These are phyloP conservation scores for Daboia siamensis DNA, from an alignment of 2,113 vertebrate species.

Conservation along the genomic window DNA sequence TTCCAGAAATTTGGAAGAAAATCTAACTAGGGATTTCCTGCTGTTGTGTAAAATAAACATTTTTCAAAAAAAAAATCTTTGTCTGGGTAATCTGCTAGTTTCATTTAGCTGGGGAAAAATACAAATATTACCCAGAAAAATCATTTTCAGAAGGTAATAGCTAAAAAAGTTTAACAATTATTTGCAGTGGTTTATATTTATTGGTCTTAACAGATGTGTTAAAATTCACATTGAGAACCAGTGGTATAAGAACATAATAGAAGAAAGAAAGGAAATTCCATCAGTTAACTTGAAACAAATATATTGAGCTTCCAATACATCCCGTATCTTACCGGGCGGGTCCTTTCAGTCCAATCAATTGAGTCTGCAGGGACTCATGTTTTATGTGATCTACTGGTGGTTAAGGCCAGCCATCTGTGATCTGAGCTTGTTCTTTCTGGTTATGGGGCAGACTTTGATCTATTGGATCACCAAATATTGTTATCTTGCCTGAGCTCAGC, in stretches of 20 bases:
- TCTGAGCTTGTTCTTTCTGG: neutral
- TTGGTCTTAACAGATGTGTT: conserved; percentile 48
- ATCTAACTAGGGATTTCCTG: conserved; percentile 63
- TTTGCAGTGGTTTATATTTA: conserved; percentile 41
- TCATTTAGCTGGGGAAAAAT: conserved; percentile 28
- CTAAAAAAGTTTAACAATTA: conserved; percentile 34
- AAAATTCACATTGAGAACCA: neutral
- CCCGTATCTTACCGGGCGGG: neutral
- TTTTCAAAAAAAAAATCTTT: conserved; percentile 38
- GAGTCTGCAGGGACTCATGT: neutral
- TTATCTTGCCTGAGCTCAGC: neutral
- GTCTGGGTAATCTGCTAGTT: conserved; percentile 27
- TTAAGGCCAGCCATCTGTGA: neutral
- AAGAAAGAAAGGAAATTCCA: neutral
- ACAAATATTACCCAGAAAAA: conserved; percentile 23
- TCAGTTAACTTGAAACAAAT: neutral
- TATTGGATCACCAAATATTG: neutral
- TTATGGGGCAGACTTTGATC: neutral
- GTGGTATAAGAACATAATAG: conserved; percentile 15
- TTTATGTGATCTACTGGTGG: neutral
- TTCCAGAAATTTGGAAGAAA: conserved; percentile 64
- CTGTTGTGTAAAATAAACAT: conserved; percentile 63
- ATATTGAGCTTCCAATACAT: neutral
- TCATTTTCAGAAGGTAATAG: neutral
- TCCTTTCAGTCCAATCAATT: neutral